Base-by-base conservation (phyloP, 2,113 vertebrate species). In the Sarotherodon lohbergeri region DNA sequence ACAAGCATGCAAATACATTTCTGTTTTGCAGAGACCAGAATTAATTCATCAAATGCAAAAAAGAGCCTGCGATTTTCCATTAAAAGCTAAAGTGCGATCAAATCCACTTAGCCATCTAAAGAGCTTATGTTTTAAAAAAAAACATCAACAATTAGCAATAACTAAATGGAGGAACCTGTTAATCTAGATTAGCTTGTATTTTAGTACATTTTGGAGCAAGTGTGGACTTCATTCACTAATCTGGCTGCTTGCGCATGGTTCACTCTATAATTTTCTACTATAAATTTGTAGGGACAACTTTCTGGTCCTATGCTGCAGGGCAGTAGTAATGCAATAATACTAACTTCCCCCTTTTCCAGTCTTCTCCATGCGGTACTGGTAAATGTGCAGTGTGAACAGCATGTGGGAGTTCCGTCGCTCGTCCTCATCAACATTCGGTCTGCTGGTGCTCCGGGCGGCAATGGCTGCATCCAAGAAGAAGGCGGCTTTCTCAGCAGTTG, bases 301-400 rank as follows among this genome's bases (percentile, higher is more conserved):
- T 68, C 79, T 78, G 27, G 46, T 32, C 43, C 73, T 78, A 52
- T 78, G 73, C 43, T 36, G 22, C 12, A 55, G 9, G 34, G 24
- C 11, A 57, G 5, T 29, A 88, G 12, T 54, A 73, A 83, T 73
- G 8, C 22, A 52, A 14, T 3, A 43, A 17, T 91, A 96, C 98
- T 84, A 97, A 99, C 99, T 98, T 96, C 97, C 98, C 81, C 97
- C 97, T 93, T 97, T 97, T 93, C 97, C 96, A 3, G 96, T 97
- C 94, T 98, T 98, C 95, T 98, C 98, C 98, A 98, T 97, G 56
- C 98, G 97, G 92, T 99, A 98, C 94, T 99, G 99, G 93, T 98
- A 99, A 88, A 99, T 95, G 34, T 99, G 98, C 85, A 99, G 96
- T 1, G 98, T 99, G 94, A 99, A 99, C 81, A 99, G 97, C 97